Evolutionary conservation across 2,888 invertebrate genomes (phyloP), one percentile per base, ranked within the genome.

Genomic region (Metacarcinus magister): DNA sequence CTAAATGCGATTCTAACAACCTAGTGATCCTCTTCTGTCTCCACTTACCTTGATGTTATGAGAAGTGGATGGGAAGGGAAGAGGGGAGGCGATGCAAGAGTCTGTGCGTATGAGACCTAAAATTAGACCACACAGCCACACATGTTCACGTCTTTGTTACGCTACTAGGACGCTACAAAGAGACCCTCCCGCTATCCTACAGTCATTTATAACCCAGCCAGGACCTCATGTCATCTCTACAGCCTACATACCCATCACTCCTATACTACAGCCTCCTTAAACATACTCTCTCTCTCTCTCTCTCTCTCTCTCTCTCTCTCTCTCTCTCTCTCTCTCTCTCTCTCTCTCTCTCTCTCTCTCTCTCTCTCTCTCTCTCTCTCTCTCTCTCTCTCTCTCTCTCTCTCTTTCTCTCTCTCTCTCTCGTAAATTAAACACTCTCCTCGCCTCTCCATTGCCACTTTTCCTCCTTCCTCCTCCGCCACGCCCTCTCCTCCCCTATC

Each of bases 331-430:
- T 67, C 67, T 67, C 67, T 67, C 67, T 67, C 67, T 67, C 67
- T 67, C 67, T 67, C 67, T 67, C 67, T 67, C 67, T 67, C 67
- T 67, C 67, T 67, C 67, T 67, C 67, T 67, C 67, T 67, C 67
- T 67, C 67, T 67, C 67, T 67, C 67, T 67, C 67, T 67, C 67
- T 67, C 67, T 67, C 67, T 67, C 67, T 67, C 67, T 67, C 67
- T 67, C 67, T 67, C 67, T 67, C 67, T 67, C 67, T 67, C 67
- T 67, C 67, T 67, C 67, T 67, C 67, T 67, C 67, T 67, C 67
- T 67, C 67, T 67, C 67, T 67, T 23, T 67, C 67, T 67, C 67
- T 67, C 67, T 67, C 67, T 67, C 67, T 67, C 67, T 67, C 67
- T n/a, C 67, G 67, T 67, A 67, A 67, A 67, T 67, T 67, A 67